Evolutionary conservation across 2,888 invertebrate genomes (phyloP), one percentile per base, ranked within the genome.

Genomic region (Fissipunctia ypsillon): DNA sequence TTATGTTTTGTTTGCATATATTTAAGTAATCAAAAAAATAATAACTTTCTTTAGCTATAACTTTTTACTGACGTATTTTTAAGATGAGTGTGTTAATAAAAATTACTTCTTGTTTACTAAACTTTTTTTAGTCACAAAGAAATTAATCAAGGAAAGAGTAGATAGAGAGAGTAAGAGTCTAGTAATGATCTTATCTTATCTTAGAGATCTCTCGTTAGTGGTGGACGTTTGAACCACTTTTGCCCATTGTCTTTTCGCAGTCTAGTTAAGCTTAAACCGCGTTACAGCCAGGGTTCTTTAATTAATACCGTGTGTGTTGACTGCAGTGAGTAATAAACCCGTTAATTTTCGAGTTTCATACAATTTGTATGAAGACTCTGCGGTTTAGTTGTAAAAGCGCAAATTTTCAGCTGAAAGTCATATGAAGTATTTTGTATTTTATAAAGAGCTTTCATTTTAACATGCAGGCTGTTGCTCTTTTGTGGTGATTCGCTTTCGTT

Each of bases 281-380:
- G 12, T 43, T 57, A 31, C n/a, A 38, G 12, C 25, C 6, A 41
- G 10, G 22, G 3, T 43, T 54, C 25, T 50, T 82, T 63, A 77
- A 77, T 57, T 19, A 59, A 50, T 48, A 28, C 4, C 0, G 16
- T 57, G 41, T 56, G 25, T 57, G 54, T 68, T 52, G 6, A 69
- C 52, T 63, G 72, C 57, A 66, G 48, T 19, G 43, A 52, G 31
- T 52, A 73, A 57, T 59, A n/a, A 52, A 7, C 25, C 14, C 10
- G 41, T 31, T 31, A 63, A 69, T 67, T 69, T 9, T 63, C 50
- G 7, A 12, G 16, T 56, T 31, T 66, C 48, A 66, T 70, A 59
- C 31, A 78, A 61, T 71, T 71, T 78, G 25, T 60, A 60, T 59
- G 28, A 61, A 57, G 12, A 59, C 22, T n/a, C n/a, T 45, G 65